Percentiles rank a stretch among this genome's conserved stretches.
Conservation (phyloP, 2,113 vertebrate species). For the Triplophysa tibetana region DNA sequence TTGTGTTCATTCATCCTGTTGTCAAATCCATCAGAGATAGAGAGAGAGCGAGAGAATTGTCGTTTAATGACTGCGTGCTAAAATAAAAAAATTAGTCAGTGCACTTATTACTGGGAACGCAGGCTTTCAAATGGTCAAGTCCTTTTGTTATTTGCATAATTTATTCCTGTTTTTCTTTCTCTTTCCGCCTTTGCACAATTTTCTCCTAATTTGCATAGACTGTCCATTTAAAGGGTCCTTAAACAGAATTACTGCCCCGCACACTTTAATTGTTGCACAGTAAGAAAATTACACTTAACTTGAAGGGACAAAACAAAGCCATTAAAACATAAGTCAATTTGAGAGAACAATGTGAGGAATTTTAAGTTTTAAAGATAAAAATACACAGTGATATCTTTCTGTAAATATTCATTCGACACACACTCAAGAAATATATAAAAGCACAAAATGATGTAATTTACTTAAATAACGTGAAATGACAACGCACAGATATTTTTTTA, state of each 20-base stretch:
- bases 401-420: conserved; percentile 88
- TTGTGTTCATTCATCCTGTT: conserved; percentile 47
- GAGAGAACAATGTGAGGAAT: background rate
- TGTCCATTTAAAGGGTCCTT: conserved; percentile 94
- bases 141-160: conserved; percentile 95
- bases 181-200: conserved; percentile 87
- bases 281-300: conserved; percentile 76
- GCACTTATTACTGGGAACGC: conserved; percentile 95
- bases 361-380: background rate
- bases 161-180: conserved; percentile 84
- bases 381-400: conserved; percentile 87
- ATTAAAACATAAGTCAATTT: conserved; percentile 4
- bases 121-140: conserved; percentile 97
- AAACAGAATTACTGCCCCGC: conserved; percentile 94
- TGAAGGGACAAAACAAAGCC: conserved; percentile 32
- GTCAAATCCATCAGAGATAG: conserved; percentile 47
- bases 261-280: conserved; percentile 96
- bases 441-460: conserved; percentile 89
- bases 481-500: conserved; percentile 73
- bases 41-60: conserved; percentile 73
- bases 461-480: conserved; percentile 86
- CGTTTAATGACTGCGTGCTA: conserved; percentile 86
- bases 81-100: conserved; percentile 85
- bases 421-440: conserved; percentile 79
- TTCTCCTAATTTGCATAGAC: conserved; percentile 92